Conservation (phyloP, 2,888 invertebrate genomes). For the Drosophila mimica region DNA sequence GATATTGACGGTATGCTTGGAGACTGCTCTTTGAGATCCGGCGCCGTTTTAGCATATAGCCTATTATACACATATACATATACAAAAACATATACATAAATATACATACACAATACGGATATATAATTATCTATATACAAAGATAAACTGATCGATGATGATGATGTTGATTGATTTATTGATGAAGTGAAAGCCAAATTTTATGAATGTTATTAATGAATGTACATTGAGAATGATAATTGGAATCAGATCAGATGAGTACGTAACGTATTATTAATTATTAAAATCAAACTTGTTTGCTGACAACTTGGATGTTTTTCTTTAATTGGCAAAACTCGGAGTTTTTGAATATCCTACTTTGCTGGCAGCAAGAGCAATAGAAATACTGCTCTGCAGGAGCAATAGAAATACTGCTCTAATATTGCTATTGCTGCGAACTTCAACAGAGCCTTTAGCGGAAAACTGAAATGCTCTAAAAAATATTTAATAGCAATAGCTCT, state of each 20-base stretch:
- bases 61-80: constrained; percentile 55
- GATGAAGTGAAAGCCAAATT: constrained; percentile 74
- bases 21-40: constrained; percentile 30
- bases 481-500: background rate
- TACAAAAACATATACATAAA: constrained; percentile 43
- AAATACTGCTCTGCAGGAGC: background rate
- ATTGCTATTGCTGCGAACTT: background rate
- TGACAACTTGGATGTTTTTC: constrained; percentile 40
- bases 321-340: background rate
- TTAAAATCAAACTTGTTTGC: constrained; percentile 68
- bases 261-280: constrained; percentile 67
- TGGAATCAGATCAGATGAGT: constrained; percentile 29
- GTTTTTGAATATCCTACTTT: background rate
- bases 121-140: constrained; percentile 27
- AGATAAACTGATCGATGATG: constrained; percentile 23
- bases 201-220: constrained; percentile 61
- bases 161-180: constrained; percentile 25
- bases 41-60: constrained; percentile 50
- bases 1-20: constrained; percentile 38
- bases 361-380: background rate
- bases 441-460: background rate
- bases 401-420: background rate
- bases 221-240: constrained; percentile 41
- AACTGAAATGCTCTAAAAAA: background rate
- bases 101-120: constrained; percentile 31